A percentile compares a stretch with the other conserved stretches of the same genome.
phyloP scores from a whole-genome alignment of 2,797 vertebrate species.

The Lemur catta region DNA sequence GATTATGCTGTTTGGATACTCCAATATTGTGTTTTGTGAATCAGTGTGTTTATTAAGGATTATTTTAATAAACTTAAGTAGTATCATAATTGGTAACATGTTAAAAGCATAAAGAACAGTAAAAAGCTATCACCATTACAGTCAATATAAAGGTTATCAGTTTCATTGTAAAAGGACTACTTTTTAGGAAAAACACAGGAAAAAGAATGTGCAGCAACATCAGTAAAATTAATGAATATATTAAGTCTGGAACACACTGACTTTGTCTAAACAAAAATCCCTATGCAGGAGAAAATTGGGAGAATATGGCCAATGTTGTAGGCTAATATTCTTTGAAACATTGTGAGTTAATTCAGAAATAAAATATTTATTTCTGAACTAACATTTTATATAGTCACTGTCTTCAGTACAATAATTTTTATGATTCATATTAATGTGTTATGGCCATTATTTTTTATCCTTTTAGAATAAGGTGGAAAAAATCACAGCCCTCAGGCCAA shows the following conservation, averaged over 20 bases:
- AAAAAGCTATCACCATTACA: not conserved
- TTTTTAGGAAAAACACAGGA: not conserved
- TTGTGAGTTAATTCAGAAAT: conserved; percentile 20
- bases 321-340: not conserved
- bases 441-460: not conserved
- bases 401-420: not conserved
- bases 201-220: not conserved
- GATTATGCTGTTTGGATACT: not conserved
- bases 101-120: not conserved
- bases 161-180: not conserved
- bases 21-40: not conserved
- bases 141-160: not conserved
- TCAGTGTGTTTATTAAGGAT: not conserved
- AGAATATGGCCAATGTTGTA: not conserved
- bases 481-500: not conserved
- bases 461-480: not conserved
- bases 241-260: not conserved
- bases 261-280: not conserved
- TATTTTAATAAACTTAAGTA: not conserved
- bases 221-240: not conserved
- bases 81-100: not conserved
- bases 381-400: not conserved
- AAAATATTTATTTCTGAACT: conserved; percentile 10
- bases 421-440: not conserved
- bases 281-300: not conserved